Evolutionary conservation across 1,140 invertebrate genomes (phyloP), one percentile per base, ranked within the genome.

Genomic region (Trialeurodes vaporariorum): DNA sequence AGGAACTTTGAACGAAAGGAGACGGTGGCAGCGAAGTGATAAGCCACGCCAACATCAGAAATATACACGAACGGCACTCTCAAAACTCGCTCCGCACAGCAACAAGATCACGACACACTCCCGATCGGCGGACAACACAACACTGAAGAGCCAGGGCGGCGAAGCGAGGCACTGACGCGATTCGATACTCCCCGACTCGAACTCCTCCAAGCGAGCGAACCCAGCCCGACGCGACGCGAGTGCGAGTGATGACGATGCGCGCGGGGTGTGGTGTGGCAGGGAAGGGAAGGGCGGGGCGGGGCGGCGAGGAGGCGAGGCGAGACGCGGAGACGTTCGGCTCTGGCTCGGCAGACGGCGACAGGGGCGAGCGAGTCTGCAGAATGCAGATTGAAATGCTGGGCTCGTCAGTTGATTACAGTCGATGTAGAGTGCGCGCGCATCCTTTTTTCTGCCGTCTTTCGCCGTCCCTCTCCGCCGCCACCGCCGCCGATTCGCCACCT

Each of bases 261-360:
- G 59, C 1, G 25, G 21, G 27, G 59, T 1, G 27, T 21, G 26
- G 27, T 59, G 13, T 21, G 2, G 12, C 1, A 26, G 11, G 21
- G 27, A 27, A 27, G 27, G 34, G 34, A 58, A 27, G 13, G n/a
- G 24, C 22, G 70, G 68, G 68, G 71, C 69, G 70, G 70, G 63
- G 71, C 24, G 61, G 67, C 11, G 60, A 65, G 67, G 61, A 27
- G 27, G 60, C 59, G 63, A 25, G 2, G 65, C 66, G 21, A 58
- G 40, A 49, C 5, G 27, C 9, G 65, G 65, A 5, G 65, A 17
- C 34, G 21, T 1, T n/a, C 63, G 27, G 23, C 49, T 61, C 49
- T 1, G n/a, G 63, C n/a, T 72, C 70, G 71, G 71, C 75, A 73
- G 74, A 76, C 75, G 75, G 71, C 75, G 76, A 79, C 77, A 78